Percentiles rank a stretch among this genome's conserved stretches.
phyloP scores from a whole-genome alignment of 1,140 invertebrate species.

The Drosophila cardini region DNA sequence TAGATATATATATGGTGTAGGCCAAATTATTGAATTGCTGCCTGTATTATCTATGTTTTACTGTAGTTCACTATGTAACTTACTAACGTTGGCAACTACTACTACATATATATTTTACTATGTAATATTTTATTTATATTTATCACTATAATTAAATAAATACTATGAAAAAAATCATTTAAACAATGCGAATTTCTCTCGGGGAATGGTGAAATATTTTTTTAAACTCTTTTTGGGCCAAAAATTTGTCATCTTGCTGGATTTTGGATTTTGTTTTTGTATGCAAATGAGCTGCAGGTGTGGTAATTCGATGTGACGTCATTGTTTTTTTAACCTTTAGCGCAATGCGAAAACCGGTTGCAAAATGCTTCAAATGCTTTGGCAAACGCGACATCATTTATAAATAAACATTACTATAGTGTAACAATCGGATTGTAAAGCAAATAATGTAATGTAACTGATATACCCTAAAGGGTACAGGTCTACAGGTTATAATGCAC shows the following conservation, averaged over 20 bases:
- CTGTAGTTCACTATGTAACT: slow-evolving; percentile 10
- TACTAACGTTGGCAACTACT: slow-evolving; percentile 27
- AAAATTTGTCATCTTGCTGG: slow-evolving; percentile 35
- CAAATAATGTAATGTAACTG: not conserved
- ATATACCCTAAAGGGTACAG: slow-evolving; percentile 12
- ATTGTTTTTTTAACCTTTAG: slow-evolving; percentile 20
- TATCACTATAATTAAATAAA: slow-evolving; percentile 35
- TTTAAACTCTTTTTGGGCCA: slow-evolving; percentile 7
- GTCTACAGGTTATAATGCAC: not conserved
- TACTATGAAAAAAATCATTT: slow-evolving; percentile 1
- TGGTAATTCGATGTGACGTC: slow-evolving; percentile 37
- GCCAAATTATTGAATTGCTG: slow-evolving; percentile 7
- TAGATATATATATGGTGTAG: slow-evolving; percentile 12
- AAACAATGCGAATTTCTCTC: not conserved
- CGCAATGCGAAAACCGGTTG: slow-evolving; percentile 41
- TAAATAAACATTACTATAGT: slow-evolving; percentile 42
- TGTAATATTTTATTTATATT: slow-evolving; percentile 30
- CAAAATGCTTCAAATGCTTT: slow-evolving; percentile 30
- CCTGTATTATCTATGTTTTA: slow-evolving; percentile 32
- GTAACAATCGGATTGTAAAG: slow-evolving; percentile 9
- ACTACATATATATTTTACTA: slow-evolving; percentile 8
- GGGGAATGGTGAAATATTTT: no score
- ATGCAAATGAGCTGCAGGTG: slow-evolving; percentile 49
- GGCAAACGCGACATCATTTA: slow-evolving; percentile 33
- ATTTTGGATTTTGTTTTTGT: slow-evolving; percentile 17